Conservation (phyloP, 1,140 invertebrate species). For the Drosophila suzukii region DNA sequence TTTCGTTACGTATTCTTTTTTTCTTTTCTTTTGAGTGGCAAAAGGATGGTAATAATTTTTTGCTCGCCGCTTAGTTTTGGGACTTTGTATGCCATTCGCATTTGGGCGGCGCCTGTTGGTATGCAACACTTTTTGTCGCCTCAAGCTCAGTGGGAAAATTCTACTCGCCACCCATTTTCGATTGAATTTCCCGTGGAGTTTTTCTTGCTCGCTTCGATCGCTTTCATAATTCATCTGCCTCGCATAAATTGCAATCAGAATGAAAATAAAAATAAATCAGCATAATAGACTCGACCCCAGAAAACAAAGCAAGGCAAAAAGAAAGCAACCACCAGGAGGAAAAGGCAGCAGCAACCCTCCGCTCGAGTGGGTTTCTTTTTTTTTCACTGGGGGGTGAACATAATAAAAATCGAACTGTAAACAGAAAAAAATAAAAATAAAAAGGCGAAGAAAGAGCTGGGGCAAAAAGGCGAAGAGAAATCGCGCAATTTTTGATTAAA, state of each 20-base stretch:
- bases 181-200: constrained; percentile 39
- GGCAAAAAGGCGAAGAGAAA: constrained; percentile 46
- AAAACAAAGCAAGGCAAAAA: constrained; percentile 17
- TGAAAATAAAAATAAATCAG: constrained; percentile 80
- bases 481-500: constrained; percentile 74
- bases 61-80: constrained; percentile 30
- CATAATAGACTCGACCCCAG: constrained; percentile 70
- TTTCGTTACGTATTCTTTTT: background rate
- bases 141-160: constrained; percentile 10
- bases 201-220: constrained; percentile 47
- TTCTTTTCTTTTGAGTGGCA: constrained; percentile 7
- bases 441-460: constrained; percentile 25
- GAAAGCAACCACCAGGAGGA: constrained; percentile 50
- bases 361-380: constrained; percentile 31
- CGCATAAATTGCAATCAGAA: constrained; percentile 77
- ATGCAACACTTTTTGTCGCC: constrained; percentile 35
- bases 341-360: constrained; percentile 55
- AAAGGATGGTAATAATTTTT: constrained; percentile 41
- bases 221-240: constrained; percentile 68
- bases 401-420: constrained; percentile 62
- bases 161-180: constrained; percentile 11
- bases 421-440: constrained; percentile 19
- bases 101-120: constrained; percentile 43
- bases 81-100: constrained; percentile 36
- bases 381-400: constrained; percentile 15